Conservation (phyloP, 2,113 vertebrate genomes). For the Malaclemys terrapin region DNA sequence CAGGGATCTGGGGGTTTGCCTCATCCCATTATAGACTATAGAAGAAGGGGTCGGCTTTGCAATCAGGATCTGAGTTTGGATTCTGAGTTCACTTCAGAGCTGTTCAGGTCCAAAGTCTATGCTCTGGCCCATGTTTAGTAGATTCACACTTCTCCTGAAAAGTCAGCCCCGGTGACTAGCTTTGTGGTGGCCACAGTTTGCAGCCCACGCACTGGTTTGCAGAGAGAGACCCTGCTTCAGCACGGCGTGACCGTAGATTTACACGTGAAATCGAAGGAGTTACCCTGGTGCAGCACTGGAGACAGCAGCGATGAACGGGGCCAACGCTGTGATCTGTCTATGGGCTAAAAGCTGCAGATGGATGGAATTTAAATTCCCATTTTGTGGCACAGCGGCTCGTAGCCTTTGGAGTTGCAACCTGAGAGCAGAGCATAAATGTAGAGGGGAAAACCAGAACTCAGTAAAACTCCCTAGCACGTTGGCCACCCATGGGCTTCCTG, state of each 20-base stretch:
- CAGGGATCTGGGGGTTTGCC: background rate
- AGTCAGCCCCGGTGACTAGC: background rate
- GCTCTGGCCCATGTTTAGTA: background rate
- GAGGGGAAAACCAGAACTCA: background rate
- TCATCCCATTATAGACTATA: background rate
- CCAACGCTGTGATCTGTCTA: background rate
- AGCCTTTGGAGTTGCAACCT: background rate
- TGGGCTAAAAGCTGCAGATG: background rate
- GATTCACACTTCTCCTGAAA: background rate
- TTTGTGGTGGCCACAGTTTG: background rate
- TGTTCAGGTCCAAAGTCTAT: background rate
- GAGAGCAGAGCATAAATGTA: background rate
- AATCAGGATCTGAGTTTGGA: background rate
- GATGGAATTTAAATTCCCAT: background rate
- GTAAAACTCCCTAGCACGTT: background rate
- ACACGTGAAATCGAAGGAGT: background rate
- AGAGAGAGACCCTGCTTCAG: background rate
- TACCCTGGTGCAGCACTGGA: background rate
- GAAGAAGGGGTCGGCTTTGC: background rate
- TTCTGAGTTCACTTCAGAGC: background rate
- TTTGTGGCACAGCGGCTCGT: background rate
- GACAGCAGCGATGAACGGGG: background rate
- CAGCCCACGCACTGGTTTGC: background rate
- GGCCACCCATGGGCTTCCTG: background rate
- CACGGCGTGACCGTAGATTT: background rate